Base-by-base conservation (phyloP, 2,888 invertebrate species). In the Pilophorus perplexus region DNA sequence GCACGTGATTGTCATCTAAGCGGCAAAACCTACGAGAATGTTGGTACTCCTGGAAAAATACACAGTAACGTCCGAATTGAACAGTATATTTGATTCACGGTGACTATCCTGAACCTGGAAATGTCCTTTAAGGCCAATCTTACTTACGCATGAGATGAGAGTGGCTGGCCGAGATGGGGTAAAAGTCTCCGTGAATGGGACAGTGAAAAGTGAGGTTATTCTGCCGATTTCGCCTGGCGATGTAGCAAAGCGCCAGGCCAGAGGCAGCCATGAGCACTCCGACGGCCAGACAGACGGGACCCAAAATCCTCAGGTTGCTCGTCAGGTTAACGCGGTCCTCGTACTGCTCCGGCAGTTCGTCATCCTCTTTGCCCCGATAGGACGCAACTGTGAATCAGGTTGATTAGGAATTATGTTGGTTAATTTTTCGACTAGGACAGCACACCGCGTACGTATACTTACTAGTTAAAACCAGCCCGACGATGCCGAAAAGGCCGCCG, bases 141-240 rank as follows among this genome's bases (percentile, higher is more conserved):
- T 18, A 64, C 68, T 66, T 25, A 68, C 70, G 27, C n/a, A 67
- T 16, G 3, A 67, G 27, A 28, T 64, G 64, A 27, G 52, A 50
- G n/a, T 70, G 69, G 42, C 62, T 64, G 18, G 87, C 86, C 75
- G 86, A 86, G 38, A 87, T 78, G 2, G 88, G 88, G 75, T 87
- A 88, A 77, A 88, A 88, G 77, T 88, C 88, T 4, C 88, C 88
- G 73, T 88, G 88, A 48, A 88, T 81, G 25, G 88, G 88, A 76
- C 88, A 88, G 77, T 87, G 87, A 79, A 87, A 88, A 64, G 87
- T 87, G 68, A 88, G 81, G 46, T 87, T 80, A 64, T 86, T 83
- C 73, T 86, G 85, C 38, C 84, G 80, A 1, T 87, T 87, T 27
- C 87, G 79, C 59, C 85, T 80, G 75, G 86, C 86, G 71, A 88